Conservation (phyloP, 1,140 invertebrate species). For the Armadillidium nasatum region DNA sequence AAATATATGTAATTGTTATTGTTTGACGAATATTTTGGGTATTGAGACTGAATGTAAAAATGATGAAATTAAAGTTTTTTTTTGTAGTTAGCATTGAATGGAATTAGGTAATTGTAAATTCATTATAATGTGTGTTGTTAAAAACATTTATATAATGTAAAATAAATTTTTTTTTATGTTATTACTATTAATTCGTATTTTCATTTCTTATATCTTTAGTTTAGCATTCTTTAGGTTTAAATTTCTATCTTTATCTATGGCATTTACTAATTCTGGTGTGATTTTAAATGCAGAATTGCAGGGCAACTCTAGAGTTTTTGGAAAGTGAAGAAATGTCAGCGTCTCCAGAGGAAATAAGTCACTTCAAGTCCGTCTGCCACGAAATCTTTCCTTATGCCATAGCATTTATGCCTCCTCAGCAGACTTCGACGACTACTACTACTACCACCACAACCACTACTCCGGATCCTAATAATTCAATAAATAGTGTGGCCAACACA, state of each 20-base stretch:
- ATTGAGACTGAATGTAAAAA: background rate
- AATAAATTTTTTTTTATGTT: too few relatives aligned
- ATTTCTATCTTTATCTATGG: too few relatives aligned
- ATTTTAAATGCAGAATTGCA: slow-evolving; percentile 62
- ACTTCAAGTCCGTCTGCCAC: slow-evolving; percentile 67
- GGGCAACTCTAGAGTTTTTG: slow-evolving; percentile 68
- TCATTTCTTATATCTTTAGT: too few relatives aligned
- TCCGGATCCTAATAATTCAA: slow-evolving; percentile 16
- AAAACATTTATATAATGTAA: too few relatives aligned
- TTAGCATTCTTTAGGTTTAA: too few relatives aligned
- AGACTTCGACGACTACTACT: slow-evolving; percentile 41
- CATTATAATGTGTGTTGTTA: too few relatives aligned
- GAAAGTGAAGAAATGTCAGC: slow-evolving; percentile 70
- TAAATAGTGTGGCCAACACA: slow-evolving; percentile 2
- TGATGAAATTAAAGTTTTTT: too few relatives aligned
- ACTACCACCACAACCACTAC: slow-evolving; percentile 17
- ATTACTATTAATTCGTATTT: slow-evolving; percentile 2
- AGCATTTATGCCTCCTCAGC: slow-evolving; percentile 48
- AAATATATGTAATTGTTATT: background rate
- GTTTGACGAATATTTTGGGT: background rate
- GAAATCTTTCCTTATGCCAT: slow-evolving; percentile 60
- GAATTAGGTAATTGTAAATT: too few relatives aligned
- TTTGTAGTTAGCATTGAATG: too few relatives aligned
- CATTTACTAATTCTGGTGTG: too few relatives aligned
- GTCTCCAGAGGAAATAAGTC: slow-evolving; percentile 61